These are phyloP conservation scores for Gambusia affinis DNA, from an alignment of 2,113 vertebrate genomes.

Conservation along the genomic window DNA sequence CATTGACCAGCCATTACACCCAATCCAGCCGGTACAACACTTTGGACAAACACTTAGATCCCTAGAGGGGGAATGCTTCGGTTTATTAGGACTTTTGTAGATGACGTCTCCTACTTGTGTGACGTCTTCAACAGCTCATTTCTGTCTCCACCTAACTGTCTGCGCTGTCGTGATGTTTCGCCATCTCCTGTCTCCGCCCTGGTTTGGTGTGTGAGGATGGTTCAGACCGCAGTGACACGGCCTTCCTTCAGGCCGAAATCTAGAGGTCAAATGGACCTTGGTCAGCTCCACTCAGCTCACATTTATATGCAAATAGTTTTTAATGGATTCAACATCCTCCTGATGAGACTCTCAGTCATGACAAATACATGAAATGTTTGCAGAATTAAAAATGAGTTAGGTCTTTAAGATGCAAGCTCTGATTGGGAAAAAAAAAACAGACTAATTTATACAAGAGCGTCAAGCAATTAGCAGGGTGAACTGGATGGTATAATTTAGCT, in stretches of 20 bases:
- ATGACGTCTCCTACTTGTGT: conserved; percentile 1
- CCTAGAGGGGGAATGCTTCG: conserved; percentile 32
- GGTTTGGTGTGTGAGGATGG: neutral
- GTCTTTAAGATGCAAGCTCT: neutral
- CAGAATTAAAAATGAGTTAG: neutral
- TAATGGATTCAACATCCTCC: neutral
- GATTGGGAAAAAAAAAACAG: neutral
- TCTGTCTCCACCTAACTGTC: neutral
- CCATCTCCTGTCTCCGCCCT: neutral
- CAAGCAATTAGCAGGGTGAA: too few species aligned
- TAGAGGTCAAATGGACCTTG: neutral
- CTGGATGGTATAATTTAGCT: too few species aligned
- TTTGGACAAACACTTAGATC: conserved; percentile 27
- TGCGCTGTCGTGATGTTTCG: conserved; percentile 12
- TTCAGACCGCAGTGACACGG: conserved; percentile 1
- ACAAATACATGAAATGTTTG: neutral
- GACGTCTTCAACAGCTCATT: neutral
- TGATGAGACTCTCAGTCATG: neutral
- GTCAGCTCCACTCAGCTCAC: conserved; percentile 35
- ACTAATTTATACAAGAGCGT: too few species aligned
- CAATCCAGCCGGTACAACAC: conserved; percentile 20
- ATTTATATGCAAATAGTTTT: conserved; percentile 1
- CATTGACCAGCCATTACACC: conserved; percentile 55
- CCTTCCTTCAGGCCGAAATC: conserved; percentile 10
- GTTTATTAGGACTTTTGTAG: conserved; percentile 23